A percentile compares a stretch with the other conserved stretches of the same genome.
Evolutionary conservation across 2,797 vertebrate species (phyloP).

Genomic region (Silurus lanzhouensis): DNA sequence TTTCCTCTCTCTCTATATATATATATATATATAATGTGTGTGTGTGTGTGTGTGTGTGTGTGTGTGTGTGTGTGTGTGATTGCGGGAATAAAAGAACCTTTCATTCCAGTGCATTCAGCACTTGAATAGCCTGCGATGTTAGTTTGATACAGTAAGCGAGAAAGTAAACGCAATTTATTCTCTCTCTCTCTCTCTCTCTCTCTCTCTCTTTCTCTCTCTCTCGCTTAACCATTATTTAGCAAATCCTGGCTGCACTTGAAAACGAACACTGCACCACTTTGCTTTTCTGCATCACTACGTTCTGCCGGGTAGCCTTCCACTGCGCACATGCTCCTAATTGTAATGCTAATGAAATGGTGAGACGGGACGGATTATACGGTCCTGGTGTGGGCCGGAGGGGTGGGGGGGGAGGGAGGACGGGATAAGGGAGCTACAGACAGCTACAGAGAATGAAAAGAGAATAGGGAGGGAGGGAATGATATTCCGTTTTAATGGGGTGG

Average conservation of each 20-base stretch:
- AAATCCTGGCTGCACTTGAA: background rate
- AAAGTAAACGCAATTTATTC: background rate
- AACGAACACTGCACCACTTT: slow-evolving; percentile 6
- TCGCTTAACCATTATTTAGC: background rate
- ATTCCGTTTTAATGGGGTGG: slow-evolving; percentile 36
- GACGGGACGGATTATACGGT: slow-evolving; percentile 45
- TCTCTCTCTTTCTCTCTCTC: background rate
- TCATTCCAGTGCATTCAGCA: slow-evolving; percentile 33
- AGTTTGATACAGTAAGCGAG: slow-evolving; percentile 36
- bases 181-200: background rate
- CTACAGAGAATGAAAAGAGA: too few species aligned
- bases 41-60: too few species aligned
- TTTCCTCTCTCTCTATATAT: too few species aligned
- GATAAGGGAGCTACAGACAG: background rate
- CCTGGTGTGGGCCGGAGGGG: slow-evolving; percentile 6
- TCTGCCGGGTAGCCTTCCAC: slow-evolving; percentile 34
- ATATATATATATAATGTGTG: too few species aligned
- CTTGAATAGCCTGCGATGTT: slow-evolving; percentile 41
- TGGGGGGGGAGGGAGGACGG: slow-evolving; percentile 9
- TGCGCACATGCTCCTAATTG: slow-evolving; percentile 46
- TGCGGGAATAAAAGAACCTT: slow-evolving; percentile 30
- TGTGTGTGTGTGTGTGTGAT: background rate
- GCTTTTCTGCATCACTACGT: slow-evolving; percentile 22
- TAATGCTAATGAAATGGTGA: slow-evolving; percentile 55
- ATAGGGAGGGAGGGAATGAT: slow-evolving; percentile 5